Percentiles rank a stretch among this genome's conserved stretches.
Evolutionary conservation across 2,888 invertebrate genomes (phyloP).

Genomic region (Octonoba sinensis): DNA sequence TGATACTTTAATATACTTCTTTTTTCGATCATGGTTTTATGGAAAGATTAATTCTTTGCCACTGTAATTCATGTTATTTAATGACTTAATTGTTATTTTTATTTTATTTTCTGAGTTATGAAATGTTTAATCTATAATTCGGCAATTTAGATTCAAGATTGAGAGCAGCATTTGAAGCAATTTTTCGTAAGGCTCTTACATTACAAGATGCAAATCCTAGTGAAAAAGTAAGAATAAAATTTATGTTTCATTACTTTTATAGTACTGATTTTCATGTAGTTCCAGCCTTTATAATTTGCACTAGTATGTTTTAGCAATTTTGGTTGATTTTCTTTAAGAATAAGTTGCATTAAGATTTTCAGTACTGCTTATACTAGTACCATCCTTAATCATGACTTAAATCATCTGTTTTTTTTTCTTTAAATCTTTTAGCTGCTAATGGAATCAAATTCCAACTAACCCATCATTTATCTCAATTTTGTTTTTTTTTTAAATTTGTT

Average conservation of each 20-base stretch:
- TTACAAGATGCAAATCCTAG: constrained; percentile 84
- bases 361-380: background rate
- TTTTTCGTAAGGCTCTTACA: constrained; percentile 88
- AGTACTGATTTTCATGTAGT: background rate
- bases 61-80: background rate
- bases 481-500: too few species aligned
- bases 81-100: background rate
- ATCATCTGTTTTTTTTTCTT: background rate
- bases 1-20: too few species aligned
- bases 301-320: background rate
- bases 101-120: background rate
- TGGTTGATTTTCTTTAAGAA: background rate
- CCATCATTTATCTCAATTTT: too few species aligned
- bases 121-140: background rate
- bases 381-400: background rate
- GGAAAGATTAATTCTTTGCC: too few species aligned
- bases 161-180: constrained; percentile 89
- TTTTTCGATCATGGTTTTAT: too few species aligned
- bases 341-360: too few species aligned
- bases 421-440: too few species aligned
- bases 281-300: too few species aligned
- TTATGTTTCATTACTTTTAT: background rate
- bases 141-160: constrained; percentile 76
- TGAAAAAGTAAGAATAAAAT: constrained; percentile 71
- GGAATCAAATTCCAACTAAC: too few species aligned